Conservation (phyloP, 2,888 invertebrate genomes). For the Ectemnius lituratus region DNA sequence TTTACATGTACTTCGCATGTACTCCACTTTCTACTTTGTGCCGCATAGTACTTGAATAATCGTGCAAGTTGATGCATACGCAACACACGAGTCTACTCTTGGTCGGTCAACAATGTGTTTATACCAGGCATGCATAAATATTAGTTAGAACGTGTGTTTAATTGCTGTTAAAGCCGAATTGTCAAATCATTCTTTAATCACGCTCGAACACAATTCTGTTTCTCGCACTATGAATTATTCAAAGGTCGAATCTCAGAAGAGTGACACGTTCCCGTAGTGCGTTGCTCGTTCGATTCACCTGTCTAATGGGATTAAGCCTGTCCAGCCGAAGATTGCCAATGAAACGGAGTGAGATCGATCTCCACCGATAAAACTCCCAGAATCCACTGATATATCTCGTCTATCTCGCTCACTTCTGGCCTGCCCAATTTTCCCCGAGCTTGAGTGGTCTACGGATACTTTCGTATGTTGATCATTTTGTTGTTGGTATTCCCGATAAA, state of each 20-base stretch:
- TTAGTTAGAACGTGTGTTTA: neutral
- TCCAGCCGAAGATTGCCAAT: neutral
- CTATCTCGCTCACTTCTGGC: neutral
- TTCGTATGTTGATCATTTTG: constrained; percentile 75
- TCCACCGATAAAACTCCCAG: neutral
- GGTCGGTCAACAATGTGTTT: too few species aligned
- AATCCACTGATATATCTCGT: constrained; percentile 10
- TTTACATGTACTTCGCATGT: too few species aligned
- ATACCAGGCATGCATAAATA: neutral
- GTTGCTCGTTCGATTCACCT: neutral
- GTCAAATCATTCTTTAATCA: constrained; percentile 9
- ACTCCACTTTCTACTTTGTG: too few species aligned
- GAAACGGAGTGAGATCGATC: neutral
- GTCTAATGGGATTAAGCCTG: neutral
- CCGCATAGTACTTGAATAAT: too few species aligned
- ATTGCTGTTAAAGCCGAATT: neutral
- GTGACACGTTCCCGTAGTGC: neutral
- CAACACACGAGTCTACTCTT: too few species aligned
- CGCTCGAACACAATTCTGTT: constrained; percentile 24
- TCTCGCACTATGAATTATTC: constrained; percentile 8
- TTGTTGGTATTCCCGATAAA: constrained; percentile 74
- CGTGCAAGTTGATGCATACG: too few species aligned
- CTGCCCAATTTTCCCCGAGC: neutral
- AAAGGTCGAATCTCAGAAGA: neutral
- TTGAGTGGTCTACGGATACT: constrained; percentile 60